A percentile compares a stretch with the other conserved stretches of the same genome.
phyloP scores from a whole-genome alignment of 2,888 invertebrate genomes.

The Orchesella flavescens region DNA sequence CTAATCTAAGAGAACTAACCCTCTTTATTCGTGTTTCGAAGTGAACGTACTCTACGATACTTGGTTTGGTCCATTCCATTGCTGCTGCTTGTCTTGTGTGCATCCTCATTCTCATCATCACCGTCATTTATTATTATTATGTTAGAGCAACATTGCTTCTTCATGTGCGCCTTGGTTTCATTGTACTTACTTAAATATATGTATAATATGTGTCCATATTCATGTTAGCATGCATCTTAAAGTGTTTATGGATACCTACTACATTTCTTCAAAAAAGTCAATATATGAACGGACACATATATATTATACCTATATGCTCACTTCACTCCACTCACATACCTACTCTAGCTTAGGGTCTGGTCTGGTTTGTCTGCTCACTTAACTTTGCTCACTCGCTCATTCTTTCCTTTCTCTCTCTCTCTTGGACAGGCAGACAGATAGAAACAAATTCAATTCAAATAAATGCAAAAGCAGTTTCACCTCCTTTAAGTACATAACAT shows the following conservation, averaged over 20 bases:
- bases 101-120: conserved; percentile 29
- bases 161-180: conserved; percentile 14
- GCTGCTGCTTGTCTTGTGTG: conserved; percentile 47
- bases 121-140: conserved; percentile 46
- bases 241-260: background rate
- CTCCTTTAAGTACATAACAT: conserved; percentile 14
- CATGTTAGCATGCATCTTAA: conserved; percentile 14
- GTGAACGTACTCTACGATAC: conserved; percentile 52
- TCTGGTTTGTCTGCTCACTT: conserved; percentile 30
- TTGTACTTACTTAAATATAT: conserved; percentile 1
- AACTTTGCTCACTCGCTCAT: background rate
- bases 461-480: conserved; percentile 44
- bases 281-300: conserved; percentile 25
- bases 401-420: conserved; percentile 19
- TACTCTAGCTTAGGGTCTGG: background rate
- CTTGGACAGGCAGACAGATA: conserved; percentile 36
- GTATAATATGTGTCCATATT: conserved; percentile 15
- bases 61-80: conserved; percentile 1
- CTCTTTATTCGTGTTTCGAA: conserved; percentile 5
- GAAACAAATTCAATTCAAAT: conserved; percentile 48
- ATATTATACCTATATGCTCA: background rate
- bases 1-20: conserved; percentile 37
- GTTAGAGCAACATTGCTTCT: conserved; percentile 33
- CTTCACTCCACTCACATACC: background rate
- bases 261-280: conserved; percentile 31